Conservation (phyloP, 1,140 invertebrate genomes). For the Manduca sexta region DNA sequence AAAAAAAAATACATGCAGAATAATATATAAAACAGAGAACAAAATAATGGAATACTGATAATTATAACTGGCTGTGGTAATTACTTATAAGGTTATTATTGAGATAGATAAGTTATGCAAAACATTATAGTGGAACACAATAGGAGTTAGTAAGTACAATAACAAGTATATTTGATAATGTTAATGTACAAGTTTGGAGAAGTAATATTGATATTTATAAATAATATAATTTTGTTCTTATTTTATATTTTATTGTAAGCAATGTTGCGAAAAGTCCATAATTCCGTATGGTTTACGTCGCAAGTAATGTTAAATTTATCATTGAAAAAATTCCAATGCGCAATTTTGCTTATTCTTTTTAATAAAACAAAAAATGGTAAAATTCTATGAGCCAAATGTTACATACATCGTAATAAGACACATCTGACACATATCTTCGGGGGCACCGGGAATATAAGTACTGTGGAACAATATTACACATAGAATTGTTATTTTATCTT, state of each 20-base stretch:
- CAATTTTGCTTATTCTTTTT: not conserved
- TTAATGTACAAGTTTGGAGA: too few relatives aligned
- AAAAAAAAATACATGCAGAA: too few relatives aligned
- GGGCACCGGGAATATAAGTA: conserved; percentile 16
- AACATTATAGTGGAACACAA: too few relatives aligned
- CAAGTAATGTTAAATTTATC: not conserved
- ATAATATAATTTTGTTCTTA: not conserved
- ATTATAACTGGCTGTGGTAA: too few relatives aligned
- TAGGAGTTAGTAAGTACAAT: too few relatives aligned
- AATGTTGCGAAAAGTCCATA: not conserved
- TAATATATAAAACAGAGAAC: too few relatives aligned
- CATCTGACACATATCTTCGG: conserved; percentile 10
- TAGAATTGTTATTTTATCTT: not conserved
- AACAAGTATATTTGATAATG: too few relatives aligned
- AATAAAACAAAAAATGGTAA: not conserved
- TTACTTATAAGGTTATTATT: too few relatives aligned
- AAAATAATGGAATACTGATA: too few relatives aligned
- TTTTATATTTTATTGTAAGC: not conserved
- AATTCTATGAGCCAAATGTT: not conserved
- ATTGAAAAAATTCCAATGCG: not conserved
- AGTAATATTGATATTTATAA: too few relatives aligned
- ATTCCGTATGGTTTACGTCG: not conserved
- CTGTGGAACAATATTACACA: conserved; percentile 15
- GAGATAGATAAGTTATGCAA: too few relatives aligned
- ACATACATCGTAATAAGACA: conserved; percentile 21